A percentile compares a stretch with the other conserved stretches of the same genome.
These are phyloP conservation scores for Latrodectus hesperus DNA, from an alignment of 2,888 invertebrate species.

Conservation along the genomic window DNA sequence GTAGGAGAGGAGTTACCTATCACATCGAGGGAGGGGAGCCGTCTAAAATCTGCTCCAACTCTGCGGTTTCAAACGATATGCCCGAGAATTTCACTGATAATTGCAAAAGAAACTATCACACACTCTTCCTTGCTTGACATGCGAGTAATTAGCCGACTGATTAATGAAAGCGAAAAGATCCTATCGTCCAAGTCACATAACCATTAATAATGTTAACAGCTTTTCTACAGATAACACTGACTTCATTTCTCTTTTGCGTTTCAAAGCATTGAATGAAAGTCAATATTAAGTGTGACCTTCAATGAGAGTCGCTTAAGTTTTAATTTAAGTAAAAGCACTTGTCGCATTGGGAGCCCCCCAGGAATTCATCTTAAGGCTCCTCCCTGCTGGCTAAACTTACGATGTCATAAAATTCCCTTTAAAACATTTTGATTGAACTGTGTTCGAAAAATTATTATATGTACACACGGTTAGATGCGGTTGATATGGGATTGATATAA, in stretches of 20 bases:
- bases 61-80: not conserved
- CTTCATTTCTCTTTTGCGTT: not conserved
- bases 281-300: conserved; percentile 58
- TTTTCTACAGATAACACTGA: conserved; percentile 35
- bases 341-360: not conserved
- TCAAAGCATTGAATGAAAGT: conserved; percentile 44
- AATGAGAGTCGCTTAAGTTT: conserved; percentile 51
- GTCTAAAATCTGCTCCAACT: not conserved
- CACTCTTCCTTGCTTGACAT: conserved; percentile 55
- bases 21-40: not conserved
- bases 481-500: no score
- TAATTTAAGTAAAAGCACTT: conserved; percentile 54
- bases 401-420: no score
- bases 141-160: conserved; percentile 60
- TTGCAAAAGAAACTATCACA: conserved; percentile 34
- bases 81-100: conserved; percentile 16
- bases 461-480: no score
- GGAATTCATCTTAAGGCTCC: no score
- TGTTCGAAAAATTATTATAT: no score
- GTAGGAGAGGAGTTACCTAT: no score
- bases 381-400: no score
- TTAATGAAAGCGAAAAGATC: conserved; percentile 59
- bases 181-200: conserved; percentile 56
- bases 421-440: no score
- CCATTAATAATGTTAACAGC: conserved; percentile 68